phyloP scores from a whole-genome alignment of 37 sponge, comb jelly and placozoan genomes.

The Ephydatia muelleri region DNA sequence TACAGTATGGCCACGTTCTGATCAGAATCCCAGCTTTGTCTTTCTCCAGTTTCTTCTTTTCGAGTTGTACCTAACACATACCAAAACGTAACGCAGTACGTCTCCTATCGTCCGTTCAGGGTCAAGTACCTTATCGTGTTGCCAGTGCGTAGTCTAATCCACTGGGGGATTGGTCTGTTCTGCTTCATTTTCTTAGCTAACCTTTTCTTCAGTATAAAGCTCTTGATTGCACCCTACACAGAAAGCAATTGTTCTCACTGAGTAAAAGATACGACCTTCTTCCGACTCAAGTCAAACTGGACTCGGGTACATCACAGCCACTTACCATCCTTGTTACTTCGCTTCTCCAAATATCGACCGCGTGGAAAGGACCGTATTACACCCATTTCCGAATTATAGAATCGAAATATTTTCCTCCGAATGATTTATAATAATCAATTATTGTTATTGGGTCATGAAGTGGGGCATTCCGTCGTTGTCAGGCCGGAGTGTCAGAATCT shows the following conservation, averaged over 20 bases:
- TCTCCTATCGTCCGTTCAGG: neutral
- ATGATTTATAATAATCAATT: too few relatives aligned
- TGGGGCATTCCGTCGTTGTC: slow-evolving; percentile 84
- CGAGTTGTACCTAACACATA: slow-evolving; percentile 13
- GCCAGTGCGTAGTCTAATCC: slow-evolving; percentile 92
- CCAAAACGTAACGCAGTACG: neutral
- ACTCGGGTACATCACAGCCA: neutral
- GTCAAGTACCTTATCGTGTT: slow-evolving; percentile 78
- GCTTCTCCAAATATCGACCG: neutral
- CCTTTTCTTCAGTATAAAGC: slow-evolving; percentile 83
- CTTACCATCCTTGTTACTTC: slow-evolving; percentile 6
- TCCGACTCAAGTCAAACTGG: neutral
- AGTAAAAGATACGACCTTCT: neutral
- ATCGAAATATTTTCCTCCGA: too few relatives aligned
- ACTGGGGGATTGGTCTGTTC: slow-evolving; percentile 98
- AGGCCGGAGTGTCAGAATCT: slow-evolving; percentile 81
- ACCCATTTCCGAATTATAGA: too few relatives aligned
- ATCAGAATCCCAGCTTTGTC: too few relatives aligned
- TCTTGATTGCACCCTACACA: slow-evolving; percentile 88
- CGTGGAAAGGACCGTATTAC: neutral
- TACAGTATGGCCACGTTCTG: too few relatives aligned
- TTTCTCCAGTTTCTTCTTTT: slow-evolving; percentile 28
- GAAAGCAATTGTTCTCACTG: neutral
- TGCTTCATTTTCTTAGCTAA: slow-evolving; percentile 84
- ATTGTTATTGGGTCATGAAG: slow-evolving; percentile 71